Conservation (phyloP, 1,140 invertebrate genomes). For the Pygmarrhopalites habei region DNA sequence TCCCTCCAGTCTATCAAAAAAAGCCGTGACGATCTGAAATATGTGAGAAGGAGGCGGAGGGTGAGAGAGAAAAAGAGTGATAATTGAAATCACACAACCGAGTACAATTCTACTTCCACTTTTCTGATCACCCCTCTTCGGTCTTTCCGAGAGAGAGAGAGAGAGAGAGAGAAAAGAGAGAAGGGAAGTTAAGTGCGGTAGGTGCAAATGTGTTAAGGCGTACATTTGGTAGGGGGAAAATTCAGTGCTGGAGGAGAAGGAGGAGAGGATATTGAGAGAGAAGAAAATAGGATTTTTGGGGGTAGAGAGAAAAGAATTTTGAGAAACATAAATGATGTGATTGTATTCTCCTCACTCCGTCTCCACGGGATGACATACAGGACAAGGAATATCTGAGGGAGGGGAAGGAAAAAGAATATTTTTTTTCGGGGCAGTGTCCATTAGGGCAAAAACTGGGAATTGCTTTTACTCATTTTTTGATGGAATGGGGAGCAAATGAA, state of each 20-base stretch:
- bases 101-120: neutral
- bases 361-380: no score
- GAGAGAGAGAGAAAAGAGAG: no score
- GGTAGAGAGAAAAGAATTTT: slow-evolving; percentile 1
- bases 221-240: neutral
- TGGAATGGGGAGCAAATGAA: neutral
- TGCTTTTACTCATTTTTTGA: slow-evolving; percentile 14
- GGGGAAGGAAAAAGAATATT: neutral
- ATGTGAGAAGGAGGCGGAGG: neutral
- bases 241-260: neutral
- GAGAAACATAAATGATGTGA: slow-evolving; percentile 13
- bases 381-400: no score
- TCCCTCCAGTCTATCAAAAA: no score
- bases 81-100: neutral
- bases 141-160: no score
- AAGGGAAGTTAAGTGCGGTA: no score
- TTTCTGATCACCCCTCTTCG: no score
- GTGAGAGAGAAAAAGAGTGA: neutral
- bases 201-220: neutral
- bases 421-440: slow-evolving; percentile 6
- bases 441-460: slow-evolving; percentile 11
- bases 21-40: no score
- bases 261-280: neutral
- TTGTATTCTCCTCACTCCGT: no score
- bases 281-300: slow-evolving; percentile 6